A percentile compares a stretch with the other conserved stretches of the same genome.
Conservation (phyloP, 2,113 vertebrate species). For the Cheilinus undulatus region DNA sequence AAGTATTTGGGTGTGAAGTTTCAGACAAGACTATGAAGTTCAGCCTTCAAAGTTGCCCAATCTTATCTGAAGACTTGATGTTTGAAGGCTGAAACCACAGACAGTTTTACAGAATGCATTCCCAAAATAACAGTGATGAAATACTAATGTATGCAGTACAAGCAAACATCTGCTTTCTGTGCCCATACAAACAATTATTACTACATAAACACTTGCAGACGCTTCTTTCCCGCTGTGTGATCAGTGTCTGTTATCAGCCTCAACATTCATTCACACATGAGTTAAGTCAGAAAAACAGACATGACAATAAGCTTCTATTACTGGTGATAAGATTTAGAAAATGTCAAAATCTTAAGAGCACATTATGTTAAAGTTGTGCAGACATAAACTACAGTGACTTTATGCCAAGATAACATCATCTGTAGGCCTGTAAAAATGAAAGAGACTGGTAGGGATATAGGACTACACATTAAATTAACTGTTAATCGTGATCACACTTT, state of each 20-base stretch:
- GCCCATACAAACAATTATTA: neutral
- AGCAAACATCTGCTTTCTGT: neutral
- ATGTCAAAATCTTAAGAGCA: slow-evolving; percentile 8
- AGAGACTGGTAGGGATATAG: too few species aligned
- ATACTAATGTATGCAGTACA: neutral
- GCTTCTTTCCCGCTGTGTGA: slow-evolving; percentile 23
- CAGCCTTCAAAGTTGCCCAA: neutral
- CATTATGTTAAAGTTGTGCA: slow-evolving; percentile 11
- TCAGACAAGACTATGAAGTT: slow-evolving; percentile 3
- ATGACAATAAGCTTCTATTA: slow-evolving; percentile 35
- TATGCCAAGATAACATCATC: slow-evolving; percentile 5
- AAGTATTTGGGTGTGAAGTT: slow-evolving; percentile 19
- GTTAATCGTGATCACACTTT: too few species aligned
- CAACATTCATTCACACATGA: slow-evolving; percentile 4
- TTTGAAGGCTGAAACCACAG: neutral
- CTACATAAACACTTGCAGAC: neutral
- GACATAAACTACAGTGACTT: slow-evolving; percentile 17
- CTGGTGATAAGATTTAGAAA: slow-evolving; percentile 27
- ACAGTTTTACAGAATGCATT: neutral
- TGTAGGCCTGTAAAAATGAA: neutral
- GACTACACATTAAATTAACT: too few species aligned
- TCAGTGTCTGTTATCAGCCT: slow-evolving; percentile 20
- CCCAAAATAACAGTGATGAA: neutral
- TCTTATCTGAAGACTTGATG: neutral
- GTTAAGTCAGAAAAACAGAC: slow-evolving; percentile 32